These are phyloP conservation scores for Mellivora capensis DNA, from an alignment of 2,113 vertebrate species.

Conservation along the genomic window DNA sequence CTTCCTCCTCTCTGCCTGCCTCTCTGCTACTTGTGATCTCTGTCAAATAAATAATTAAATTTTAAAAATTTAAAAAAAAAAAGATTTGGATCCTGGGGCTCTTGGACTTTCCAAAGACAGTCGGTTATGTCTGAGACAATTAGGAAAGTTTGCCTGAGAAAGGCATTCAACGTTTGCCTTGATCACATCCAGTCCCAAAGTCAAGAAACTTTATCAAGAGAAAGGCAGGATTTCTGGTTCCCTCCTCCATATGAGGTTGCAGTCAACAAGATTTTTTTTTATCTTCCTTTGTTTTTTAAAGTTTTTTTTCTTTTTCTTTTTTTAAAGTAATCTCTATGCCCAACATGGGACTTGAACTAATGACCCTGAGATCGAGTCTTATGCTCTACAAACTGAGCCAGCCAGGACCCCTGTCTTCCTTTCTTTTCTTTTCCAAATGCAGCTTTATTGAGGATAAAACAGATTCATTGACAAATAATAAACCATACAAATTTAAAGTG, in stretches of 20 bases:
- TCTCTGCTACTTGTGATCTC: too few relatives aligned
- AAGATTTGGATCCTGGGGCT: not conserved
- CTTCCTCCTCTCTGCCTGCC: too few relatives aligned
- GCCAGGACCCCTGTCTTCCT: not conserved
- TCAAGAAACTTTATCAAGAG: not conserved
- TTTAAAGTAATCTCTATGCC: not conserved
- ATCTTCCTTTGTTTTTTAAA: not conserved
- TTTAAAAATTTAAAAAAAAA: not conserved
- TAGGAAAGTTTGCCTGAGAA: not conserved
- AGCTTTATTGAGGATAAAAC: not conserved
- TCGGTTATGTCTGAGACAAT: not conserved
- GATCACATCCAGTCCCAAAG: not conserved
- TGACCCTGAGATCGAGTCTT: not conserved
- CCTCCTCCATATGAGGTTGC: not conserved
- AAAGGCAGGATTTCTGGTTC: not conserved
- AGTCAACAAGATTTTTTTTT: not conserved
- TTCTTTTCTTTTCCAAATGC: not conserved
- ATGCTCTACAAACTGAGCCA: not conserved
- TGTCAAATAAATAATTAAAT: too few relatives aligned
- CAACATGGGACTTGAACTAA: not conserved
- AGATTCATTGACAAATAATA: not conserved
- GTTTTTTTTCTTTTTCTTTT: not conserved
- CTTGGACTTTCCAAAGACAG: not conserved
- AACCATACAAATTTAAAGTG: not conserved
- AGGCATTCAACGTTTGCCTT: not conserved